These are phyloP conservation scores for Cheilosia vulpina DNA, from an alignment of 2,888 invertebrate genomes.

Conservation along the genomic window DNA sequence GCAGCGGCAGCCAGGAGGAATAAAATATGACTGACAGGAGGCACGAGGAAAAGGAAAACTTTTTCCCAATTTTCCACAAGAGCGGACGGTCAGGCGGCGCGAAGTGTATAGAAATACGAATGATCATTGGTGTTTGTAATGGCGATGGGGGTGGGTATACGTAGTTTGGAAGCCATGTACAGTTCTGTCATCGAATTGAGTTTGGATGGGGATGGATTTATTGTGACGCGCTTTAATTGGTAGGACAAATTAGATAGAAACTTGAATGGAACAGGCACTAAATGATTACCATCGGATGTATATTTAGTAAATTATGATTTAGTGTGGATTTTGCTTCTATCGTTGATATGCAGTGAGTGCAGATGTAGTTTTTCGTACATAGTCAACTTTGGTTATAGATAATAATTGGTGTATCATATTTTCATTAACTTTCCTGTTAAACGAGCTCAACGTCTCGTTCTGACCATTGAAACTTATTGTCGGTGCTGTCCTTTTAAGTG, in stretches of 20 bases:
- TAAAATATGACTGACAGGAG: constrained; percentile 63
- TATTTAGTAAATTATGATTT: constrained; percentile 31
- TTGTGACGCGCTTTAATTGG: constrained; percentile 66
- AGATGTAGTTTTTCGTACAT: background rate
- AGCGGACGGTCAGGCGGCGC: constrained; percentile 25
- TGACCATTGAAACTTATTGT: too few species aligned
- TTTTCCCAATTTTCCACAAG: constrained; percentile 66
- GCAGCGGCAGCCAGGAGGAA: constrained; percentile 38
- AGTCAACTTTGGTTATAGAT: too few species aligned
- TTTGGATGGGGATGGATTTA: constrained; percentile 41
- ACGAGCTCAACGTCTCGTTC: too few species aligned
- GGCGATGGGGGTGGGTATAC: constrained; percentile 11
- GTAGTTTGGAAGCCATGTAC: constrained; percentile 43
- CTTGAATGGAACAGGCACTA: background rate
- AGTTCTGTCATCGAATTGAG: constrained; percentile 48
- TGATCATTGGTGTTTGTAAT: constrained; percentile 17
- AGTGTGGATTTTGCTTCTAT: background rate
- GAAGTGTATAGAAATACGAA: background rate
- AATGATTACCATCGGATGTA: constrained; percentile 38
- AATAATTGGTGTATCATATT: too few species aligned
- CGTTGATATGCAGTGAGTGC: background rate
- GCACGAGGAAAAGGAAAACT: constrained; percentile 22
- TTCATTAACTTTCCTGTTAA: too few species aligned
- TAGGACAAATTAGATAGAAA: constrained; percentile 44
- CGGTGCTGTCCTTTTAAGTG: too few species aligned